A percentile compares a stretch with the other conserved stretches of the same genome.
Conservation (phyloP, 2,113 vertebrate species). For the Bucco capensis region DNA sequence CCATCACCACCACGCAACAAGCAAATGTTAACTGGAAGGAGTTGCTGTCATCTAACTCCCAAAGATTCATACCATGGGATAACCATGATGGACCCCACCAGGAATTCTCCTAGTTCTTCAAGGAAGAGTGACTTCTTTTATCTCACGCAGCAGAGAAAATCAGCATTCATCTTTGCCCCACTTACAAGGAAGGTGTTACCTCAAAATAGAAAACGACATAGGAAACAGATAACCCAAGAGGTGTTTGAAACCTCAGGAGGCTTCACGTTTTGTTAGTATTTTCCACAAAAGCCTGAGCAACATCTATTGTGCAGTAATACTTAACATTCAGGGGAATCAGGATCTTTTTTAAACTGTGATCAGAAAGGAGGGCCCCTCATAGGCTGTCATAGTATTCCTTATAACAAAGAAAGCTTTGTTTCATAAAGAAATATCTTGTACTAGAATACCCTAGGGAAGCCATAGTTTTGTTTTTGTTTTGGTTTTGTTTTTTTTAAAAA, state of each 20-base stretch:
- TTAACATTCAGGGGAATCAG: conserved; percentile 25
- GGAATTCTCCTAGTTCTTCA: not conserved
- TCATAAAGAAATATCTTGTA: conserved; percentile 27
- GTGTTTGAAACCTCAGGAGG: not conserved
- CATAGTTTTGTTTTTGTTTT: not conserved
- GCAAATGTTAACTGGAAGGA: not conserved
- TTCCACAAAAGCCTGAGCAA: conserved; percentile 9
- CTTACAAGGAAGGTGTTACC: not conserved
- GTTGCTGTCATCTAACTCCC: not conserved
- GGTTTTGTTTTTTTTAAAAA: not conserved
- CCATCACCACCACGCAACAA: not conserved
- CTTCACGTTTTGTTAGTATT: not conserved
- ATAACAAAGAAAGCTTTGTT: conserved; percentile 40
- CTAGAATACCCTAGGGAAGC: conserved; percentile 1
- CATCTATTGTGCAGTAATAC: conserved; percentile 1
- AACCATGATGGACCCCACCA: not conserved
- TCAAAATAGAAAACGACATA: not conserved
- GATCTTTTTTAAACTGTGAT: conserved; percentile 11
- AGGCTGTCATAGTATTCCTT: not conserved
- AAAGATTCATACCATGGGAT: not conserved
- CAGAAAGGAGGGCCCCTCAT: not conserved
- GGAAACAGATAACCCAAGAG: not conserved
- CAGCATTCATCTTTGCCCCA: not conserved
- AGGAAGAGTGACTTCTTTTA: not conserved
- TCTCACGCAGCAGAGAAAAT: not conserved